Evolutionary conservation across 1,140 invertebrate genomes (phyloP).

Genomic region (Drosophila asahinai): DNA sequence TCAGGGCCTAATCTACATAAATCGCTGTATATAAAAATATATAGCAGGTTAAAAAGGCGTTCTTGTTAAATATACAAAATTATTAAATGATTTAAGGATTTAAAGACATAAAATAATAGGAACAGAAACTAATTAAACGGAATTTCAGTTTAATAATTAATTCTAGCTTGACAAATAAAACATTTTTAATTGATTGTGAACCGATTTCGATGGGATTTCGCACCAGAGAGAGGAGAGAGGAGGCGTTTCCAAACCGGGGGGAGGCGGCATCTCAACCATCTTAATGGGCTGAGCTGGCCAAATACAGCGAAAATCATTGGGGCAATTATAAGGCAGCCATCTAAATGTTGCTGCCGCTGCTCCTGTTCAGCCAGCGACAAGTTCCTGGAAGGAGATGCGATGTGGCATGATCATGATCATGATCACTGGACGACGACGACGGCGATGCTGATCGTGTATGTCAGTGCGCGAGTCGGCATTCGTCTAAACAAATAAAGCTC

Average conservation of each 20-base stretch:
- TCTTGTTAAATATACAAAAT: not conserved
- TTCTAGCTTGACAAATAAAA: not conserved
- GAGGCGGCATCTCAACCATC: conserved; percentile 58
- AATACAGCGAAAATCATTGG: conserved; percentile 74
- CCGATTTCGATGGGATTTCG: conserved; percentile 16
- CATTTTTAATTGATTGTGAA: conserved; percentile 13
- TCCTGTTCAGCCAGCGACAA: conserved; percentile 39
- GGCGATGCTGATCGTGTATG: conserved; percentile 29
- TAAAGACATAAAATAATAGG: not conserved
- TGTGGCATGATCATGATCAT: conserved; percentile 13
- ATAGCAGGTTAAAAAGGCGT: not conserved
- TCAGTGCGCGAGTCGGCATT: conserved; percentile 57
- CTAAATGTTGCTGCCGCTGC: conserved; percentile 56
- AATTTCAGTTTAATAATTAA: not conserved
- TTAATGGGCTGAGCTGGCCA: conserved; percentile 75
- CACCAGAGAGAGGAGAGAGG: no score
- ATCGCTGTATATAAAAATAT: not conserved
- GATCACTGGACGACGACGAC: conserved; percentile 13
- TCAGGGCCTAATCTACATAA: not conserved
- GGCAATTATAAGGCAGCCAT: conserved; percentile 67
- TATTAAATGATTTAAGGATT: no score
- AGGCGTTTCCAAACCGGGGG: not conserved
- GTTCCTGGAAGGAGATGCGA: conserved; percentile 63
- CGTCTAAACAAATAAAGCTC: conserved; percentile 79
- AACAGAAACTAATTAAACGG: not conserved